Conservation (phyloP, 2,797 vertebrate species). For the Masticophis lateralis region DNA sequence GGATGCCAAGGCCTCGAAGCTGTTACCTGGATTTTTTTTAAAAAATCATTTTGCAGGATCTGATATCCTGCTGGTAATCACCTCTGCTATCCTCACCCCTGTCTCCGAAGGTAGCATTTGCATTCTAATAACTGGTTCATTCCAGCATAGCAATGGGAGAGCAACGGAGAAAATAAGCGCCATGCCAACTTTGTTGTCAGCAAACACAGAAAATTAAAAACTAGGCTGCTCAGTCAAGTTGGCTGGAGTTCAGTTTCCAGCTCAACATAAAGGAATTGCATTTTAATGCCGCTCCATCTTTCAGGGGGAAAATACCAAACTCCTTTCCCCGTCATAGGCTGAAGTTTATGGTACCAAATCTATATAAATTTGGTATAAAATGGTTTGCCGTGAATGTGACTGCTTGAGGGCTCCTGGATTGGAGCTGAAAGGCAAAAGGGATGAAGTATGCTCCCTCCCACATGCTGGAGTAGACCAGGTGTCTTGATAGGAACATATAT, state of each 20-base stretch:
- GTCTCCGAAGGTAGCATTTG: neutral
- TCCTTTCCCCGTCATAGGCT: neutral
- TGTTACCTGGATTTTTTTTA: neutral
- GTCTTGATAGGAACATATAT: no score
- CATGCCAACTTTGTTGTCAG: neutral
- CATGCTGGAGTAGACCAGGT: no score
- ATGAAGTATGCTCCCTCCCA: no score
- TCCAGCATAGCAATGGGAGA: neutral
- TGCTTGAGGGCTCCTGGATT: no score
- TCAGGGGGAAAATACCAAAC: neutral
- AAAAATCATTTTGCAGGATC: neutral
- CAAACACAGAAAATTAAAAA: conserved; percentile 2
- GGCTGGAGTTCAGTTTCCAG: neutral
- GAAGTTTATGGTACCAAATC: no score
- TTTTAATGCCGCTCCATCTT: neutral
- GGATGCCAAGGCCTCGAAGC: neutral
- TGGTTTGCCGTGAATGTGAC: no score
- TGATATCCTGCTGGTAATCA: neutral
- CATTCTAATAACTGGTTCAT: neutral
- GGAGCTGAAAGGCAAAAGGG: no score
- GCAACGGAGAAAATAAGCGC: neutral
- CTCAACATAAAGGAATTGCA: neutral
- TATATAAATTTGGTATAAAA: no score
- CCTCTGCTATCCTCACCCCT: neutral
- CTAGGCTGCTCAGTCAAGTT: neutral